Conservation (phyloP, 2,888 invertebrate genomes). For the Mystacides longicornis region DNA sequence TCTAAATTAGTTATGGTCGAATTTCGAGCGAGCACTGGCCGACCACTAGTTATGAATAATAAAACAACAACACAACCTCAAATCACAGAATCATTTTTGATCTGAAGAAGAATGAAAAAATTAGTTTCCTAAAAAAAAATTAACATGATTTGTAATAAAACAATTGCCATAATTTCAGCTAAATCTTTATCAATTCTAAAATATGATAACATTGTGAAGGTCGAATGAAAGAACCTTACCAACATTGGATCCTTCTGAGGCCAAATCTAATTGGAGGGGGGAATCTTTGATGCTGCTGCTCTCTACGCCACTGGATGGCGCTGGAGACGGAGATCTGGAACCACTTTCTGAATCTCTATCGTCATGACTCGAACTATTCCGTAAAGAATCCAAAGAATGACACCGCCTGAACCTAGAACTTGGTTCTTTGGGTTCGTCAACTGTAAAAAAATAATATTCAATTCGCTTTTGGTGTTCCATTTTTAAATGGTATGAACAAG, state of each 20-base stretch:
- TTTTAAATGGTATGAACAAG: too few relatives aligned
- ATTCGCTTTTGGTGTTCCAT: too few relatives aligned
- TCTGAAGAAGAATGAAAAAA: too few relatives aligned
- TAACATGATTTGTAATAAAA: not conserved
- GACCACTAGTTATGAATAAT: too few relatives aligned
- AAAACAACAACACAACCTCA: too few relatives aligned
- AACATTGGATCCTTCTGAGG: conserved; percentile 54
- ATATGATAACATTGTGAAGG: too few relatives aligned
- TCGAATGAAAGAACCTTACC: too few relatives aligned
- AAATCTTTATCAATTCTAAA: too few relatives aligned
- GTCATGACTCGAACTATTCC: conserved; percentile 38
- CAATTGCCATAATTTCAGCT: not conserved
- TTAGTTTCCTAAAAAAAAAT: not conserved
- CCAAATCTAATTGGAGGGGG: conserved; percentile 75
- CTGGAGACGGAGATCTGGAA: conserved; percentile 79
- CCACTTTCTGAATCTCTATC: conserved; percentile 47
- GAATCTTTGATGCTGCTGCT: conserved; percentile 70
- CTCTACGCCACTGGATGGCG: conserved; percentile 82
- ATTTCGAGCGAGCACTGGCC: too few relatives aligned
- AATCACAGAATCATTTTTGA: too few relatives aligned
- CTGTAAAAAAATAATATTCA: conserved; percentile 8
- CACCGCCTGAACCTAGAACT: conserved; percentile 37
- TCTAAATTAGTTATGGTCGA: too few relatives aligned
- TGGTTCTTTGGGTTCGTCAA: conserved; percentile 41
- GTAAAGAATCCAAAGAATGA: conserved; percentile 45